A percentile compares a stretch with the other conserved stretches of the same genome.
phyloP scores from a whole-genome alignment of 2,888 invertebrate species.

The Therioaphis trifolii region DNA sequence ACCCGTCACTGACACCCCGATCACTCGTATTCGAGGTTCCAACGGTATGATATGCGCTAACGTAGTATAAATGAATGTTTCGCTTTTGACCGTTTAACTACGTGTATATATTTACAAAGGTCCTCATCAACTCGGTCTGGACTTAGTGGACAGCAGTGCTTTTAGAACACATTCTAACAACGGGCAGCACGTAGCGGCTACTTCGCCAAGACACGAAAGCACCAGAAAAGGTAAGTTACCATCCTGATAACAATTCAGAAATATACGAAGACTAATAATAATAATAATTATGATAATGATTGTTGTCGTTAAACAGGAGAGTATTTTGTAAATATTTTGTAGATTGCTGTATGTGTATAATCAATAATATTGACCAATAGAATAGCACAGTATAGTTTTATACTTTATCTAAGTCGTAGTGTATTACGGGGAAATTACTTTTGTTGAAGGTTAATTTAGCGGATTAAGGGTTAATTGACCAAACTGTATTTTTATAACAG shows the following conservation, averaged over 20 bases:
- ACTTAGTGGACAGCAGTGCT: constrained; percentile 83
- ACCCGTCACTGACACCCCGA: constrained; percentile 63
- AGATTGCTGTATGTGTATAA: constrained; percentile 11
- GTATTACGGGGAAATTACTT: constrained; percentile 1
- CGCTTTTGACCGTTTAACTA: background rate
- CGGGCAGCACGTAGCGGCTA: constrained; percentile 68
- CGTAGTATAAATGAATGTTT: background rate
- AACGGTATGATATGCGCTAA: background rate
- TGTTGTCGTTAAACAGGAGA: background rate
- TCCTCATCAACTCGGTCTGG: constrained; percentile 76
- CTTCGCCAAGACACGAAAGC: constrained; percentile 43
- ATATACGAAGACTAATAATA: constrained; percentile 6
- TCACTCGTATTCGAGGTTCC: constrained; percentile 63
- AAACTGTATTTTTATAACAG: background rate
- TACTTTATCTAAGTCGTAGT: no score
- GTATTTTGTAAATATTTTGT: constrained; percentile 43
- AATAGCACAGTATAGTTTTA: background rate
- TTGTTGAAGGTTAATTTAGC: constrained; percentile 21
- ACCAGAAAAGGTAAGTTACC: constrained; percentile 41
- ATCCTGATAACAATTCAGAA: no score
- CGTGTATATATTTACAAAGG: background rate
- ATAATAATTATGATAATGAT: background rate
- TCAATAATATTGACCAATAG: no score
- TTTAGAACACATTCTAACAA: constrained; percentile 80
- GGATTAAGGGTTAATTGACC: constrained; percentile 40